Evolutionary conservation across 2,888 invertebrate species (phyloP), one percentile per base, ranked within the genome.

Genomic region (Nomada fabriciana): DNA sequence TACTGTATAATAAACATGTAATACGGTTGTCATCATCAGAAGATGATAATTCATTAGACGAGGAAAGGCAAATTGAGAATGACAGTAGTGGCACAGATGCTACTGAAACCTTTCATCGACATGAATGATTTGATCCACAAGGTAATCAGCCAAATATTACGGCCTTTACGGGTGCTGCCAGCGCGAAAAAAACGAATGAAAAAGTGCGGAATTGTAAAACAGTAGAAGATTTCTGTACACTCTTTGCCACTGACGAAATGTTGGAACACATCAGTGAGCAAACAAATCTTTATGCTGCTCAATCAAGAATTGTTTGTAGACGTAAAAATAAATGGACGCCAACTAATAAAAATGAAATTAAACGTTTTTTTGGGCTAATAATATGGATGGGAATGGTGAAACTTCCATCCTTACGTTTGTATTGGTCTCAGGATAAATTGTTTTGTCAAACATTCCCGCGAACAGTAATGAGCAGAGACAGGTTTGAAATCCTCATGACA

Each of bases 301-400:
- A 67, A 29, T 53, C 53, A 23, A 67, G 36, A 67, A 53, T 7
- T n/a, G 10, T 2, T 50, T 53, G 2, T 18, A 36, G 7, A 53
- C 53, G 67, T 53, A 15, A 2, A 67, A 18, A 29, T 67, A 67
- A 67, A n/a, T 67, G 52, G 67, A 36, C 10, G 5, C 67, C 67
- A 36, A 67, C 67, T 5, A 67, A 67, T 13, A 67, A 67, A 53
- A 67, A 67, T 67, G 67, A 67, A 18, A 53, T 67, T 0, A 67
- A 67, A 11, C 67, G 67, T 36, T 67, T 67, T 0, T 67, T 67
- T 67, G 53, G 67, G 29, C 53, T 67, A 15, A 13, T 67, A 29
- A 53, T 52, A 67, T 67, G 67, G 53, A 67, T 60, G 60, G 60
- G 60, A 36, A 36, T 60, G 60, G 60, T 60, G 9, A 29, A 60